phyloP scores from a whole-genome alignment of 1,140 invertebrate genomes.

The Pararge aegeria region DNA sequence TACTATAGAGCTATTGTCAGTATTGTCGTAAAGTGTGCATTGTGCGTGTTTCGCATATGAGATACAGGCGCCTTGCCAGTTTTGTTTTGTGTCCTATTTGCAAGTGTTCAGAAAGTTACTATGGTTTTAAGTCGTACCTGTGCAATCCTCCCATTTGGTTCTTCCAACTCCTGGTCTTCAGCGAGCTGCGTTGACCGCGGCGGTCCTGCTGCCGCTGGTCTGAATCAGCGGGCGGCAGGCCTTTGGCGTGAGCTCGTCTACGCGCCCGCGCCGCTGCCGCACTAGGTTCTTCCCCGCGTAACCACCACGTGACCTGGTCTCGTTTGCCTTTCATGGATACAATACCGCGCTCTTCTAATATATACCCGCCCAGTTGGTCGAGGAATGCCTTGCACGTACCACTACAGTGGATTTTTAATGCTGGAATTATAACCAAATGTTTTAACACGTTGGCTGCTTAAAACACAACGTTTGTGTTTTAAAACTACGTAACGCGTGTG shows the following conservation, averaged over 20 bases:
- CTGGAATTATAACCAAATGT: constrained; percentile 67
- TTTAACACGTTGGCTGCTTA: no score
- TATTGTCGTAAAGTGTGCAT: no score
- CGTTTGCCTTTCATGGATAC: constrained; percentile 94
- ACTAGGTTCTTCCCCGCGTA: constrained; percentile 86
- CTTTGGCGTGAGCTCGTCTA: constrained; percentile 76
- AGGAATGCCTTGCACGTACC: constrained; percentile 89
- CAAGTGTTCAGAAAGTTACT: no score
- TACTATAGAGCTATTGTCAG: no score
- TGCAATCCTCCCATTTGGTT: constrained; percentile 64
- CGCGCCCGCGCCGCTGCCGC: constrained; percentile 81
- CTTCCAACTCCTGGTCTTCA: constrained; percentile 80
- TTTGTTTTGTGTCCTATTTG: no score
- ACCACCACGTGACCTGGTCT: constrained; percentile 92
- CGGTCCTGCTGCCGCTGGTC: constrained; percentile 33
- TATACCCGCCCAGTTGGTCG: constrained; percentile 93
- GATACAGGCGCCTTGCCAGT: no score
- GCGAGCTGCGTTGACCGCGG: constrained; percentile 81
- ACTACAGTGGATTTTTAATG: constrained; percentile 95
- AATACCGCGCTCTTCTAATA: constrained; percentile 87
- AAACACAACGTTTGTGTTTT: no score
- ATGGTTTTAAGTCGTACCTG: no score
- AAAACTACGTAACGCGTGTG: no score
- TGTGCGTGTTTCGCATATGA: no score
- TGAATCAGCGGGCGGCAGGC: constrained; percentile 36